Evolutionary conservation across 2,797 vertebrate species (phyloP).

Genomic region (Urophycis tenuis): DNA sequence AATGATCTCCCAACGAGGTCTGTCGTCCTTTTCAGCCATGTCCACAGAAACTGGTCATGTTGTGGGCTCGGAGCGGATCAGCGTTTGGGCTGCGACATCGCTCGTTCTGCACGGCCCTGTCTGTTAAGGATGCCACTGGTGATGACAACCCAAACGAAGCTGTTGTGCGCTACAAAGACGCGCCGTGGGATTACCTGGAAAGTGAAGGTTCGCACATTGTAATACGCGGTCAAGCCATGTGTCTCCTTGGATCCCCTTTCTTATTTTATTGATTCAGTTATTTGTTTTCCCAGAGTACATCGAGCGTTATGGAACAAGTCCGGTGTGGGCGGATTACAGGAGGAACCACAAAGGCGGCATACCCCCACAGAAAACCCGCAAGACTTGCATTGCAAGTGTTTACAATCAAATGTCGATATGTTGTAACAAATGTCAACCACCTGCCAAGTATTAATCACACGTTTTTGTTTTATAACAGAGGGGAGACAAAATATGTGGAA

Average conservation of each 20-base stretch:
- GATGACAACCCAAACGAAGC: conserved; percentile 21
- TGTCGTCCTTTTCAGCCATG: conserved; percentile 15
- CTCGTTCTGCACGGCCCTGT: conserved; percentile 30
- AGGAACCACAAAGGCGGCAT: conserved; percentile 88
- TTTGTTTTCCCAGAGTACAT: conserved; percentile 70
- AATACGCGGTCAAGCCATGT: background rate
- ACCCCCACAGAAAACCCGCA: conserved; percentile 83
- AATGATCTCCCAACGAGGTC: background rate
- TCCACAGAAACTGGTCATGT: conserved; percentile 35
- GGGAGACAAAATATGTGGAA: conserved; percentile 69
- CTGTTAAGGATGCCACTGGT: conserved; percentile 22
- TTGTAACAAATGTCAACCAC: background rate
- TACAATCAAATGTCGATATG: background rate
- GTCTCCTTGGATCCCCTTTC: background rate
- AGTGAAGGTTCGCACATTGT: conserved; percentile 73
- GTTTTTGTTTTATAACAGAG: conserved; percentile 63
- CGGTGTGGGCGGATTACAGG: conserved; percentile 80
- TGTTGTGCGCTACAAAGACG: conserved; percentile 67
- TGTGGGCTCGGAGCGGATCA: background rate
- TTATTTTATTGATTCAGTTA: background rate
- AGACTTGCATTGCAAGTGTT: conserved; percentile 76
- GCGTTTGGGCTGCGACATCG: conserved; percentile 6
- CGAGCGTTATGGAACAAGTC: conserved; percentile 69
- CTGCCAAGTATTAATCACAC: background rate
- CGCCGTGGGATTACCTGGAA: conserved; percentile 82